Base-by-base conservation (phyloP, 2,888 invertebrate species). In the Drosophila kuntzei region DNA sequence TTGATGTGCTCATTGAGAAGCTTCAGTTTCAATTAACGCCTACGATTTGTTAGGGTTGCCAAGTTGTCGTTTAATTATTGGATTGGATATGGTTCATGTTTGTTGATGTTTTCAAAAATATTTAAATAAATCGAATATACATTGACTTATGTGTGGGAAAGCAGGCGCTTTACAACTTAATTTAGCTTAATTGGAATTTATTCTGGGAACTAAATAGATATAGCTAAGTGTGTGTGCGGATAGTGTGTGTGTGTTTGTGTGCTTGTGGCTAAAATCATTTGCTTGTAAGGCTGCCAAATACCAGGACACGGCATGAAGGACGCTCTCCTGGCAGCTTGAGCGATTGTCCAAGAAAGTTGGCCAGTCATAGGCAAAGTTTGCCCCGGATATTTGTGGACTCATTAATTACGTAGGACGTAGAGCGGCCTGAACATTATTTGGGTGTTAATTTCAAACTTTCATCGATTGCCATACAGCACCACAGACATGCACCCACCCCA, bases 361-460 rank as follows among this genome's bases (percentile, higher is more conserved):
- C 69, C 63, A 59, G 70, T 76, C 67, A 49, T 64, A 70, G 71
- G 58, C 59, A 78, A 75, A 76, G 63, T 76, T 72, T 82, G 73
- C 69, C 58, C 44, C 63, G 75, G 68, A 82, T 74, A 70, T 82
- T 85, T 72, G 77, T 74, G 63, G 69, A 75, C 89, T 84, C 83
- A 88, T 88, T 84, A 84, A 84, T 84, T 84, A 84, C 87, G 87
- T 75, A 79, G 68, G 57, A 62, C 58, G 58, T 25, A 29, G 43
- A 37, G 36, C 25, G 46, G 46, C 8, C 27, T 36, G 12, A 58
- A 27, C 80, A 69, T 71, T 73, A 73, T 86, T 84, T 72, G 68
- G 83, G 88, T 84, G 83, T 84, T 84, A 86, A 88, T 84, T 84
- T 84, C 83, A 88, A 84, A 84, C 83, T 84, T 84, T 88, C 80